These are phyloP conservation scores for Drosophila borealis DNA, from an alignment of 2,888 invertebrate genomes.

Conservation along the genomic window DNA sequence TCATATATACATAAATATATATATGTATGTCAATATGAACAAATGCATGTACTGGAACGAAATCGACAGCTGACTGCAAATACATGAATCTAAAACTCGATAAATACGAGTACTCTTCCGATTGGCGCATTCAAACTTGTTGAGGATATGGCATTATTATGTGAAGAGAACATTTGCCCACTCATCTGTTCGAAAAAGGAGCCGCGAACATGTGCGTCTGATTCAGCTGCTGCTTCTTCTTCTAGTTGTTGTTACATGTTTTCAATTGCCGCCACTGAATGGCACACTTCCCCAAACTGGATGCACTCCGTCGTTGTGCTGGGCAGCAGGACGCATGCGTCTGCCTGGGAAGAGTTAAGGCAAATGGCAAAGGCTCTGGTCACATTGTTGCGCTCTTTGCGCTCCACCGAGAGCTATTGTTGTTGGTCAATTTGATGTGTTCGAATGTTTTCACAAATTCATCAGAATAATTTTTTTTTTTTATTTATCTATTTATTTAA, in stretches of 20 bases:
- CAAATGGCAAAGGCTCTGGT: slow-evolving; percentile 30
- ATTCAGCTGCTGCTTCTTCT: too few relatives aligned
- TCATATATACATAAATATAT: not conserved
- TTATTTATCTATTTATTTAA: not conserved
- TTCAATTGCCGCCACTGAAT: not conserved
- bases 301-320: not conserved
- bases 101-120: not conserved
- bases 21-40: not conserved
- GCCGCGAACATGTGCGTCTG: slow-evolving; percentile 35
- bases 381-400: slow-evolving; percentile 13
- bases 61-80: too few relatives aligned
- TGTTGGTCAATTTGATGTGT: not conserved
- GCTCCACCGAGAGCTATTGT: not conserved
- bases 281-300: too few relatives aligned
- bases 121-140: slow-evolving; percentile 13
- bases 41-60: not conserved
- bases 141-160: slow-evolving; percentile 8
- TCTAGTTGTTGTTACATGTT: slow-evolving; percentile 19
- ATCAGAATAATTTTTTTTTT: not conserved
- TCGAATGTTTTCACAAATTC: too few relatives aligned
- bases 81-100: not conserved
- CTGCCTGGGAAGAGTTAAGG: slow-evolving; percentile 25
- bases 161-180: slow-evolving; percentile 16
- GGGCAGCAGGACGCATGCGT: slow-evolving; percentile 46
- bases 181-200: slow-evolving; percentile 5